phyloP scores from a whole-genome alignment of 1,140 invertebrate species.

The Oedothorax gibbosus region DNA sequence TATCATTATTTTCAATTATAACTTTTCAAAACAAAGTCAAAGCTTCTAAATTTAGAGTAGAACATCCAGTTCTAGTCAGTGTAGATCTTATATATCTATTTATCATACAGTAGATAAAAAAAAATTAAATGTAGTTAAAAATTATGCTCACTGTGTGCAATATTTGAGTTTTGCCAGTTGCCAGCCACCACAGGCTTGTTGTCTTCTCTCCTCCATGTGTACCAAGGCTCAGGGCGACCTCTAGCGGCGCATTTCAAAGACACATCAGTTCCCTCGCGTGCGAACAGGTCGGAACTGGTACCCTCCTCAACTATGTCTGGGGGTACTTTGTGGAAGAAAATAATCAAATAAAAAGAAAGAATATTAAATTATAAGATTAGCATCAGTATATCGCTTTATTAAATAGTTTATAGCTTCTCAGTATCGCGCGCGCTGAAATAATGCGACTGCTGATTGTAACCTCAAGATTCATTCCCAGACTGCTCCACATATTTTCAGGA shows the following conservation, averaged over 20 bases:
- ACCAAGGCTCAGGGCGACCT: constrained; percentile 86
- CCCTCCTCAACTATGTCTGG: constrained; percentile 90
- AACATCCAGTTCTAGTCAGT: too few species aligned
- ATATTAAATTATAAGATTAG: not conserved
- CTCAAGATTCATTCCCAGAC: too few species aligned
- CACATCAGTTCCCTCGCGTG: constrained; percentile 89
- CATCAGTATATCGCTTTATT: not conserved
- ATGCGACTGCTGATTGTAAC: too few species aligned
- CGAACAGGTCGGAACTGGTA: constrained; percentile 90
- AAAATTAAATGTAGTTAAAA: too few species aligned
- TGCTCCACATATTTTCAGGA: too few species aligned
- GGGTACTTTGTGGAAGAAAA: constrained; percentile 76
- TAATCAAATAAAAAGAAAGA: not conserved
- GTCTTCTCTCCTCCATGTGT: constrained; percentile 92
- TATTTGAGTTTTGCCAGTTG: constrained; percentile 63
- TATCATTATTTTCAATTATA: too few species aligned
- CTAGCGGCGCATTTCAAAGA: constrained; percentile 87
- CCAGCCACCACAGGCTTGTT: constrained; percentile 77
- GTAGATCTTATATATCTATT: too few species aligned
- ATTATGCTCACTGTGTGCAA: constrained; percentile 8
- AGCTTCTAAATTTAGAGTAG: too few species aligned
- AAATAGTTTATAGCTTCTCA: too few species aligned
- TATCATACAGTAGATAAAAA: too few species aligned
- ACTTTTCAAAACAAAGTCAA: too few species aligned
- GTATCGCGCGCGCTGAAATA: too few species aligned